Base-by-base conservation (phyloP, 2,888 invertebrate species). In the Drosophila limbata region DNA sequence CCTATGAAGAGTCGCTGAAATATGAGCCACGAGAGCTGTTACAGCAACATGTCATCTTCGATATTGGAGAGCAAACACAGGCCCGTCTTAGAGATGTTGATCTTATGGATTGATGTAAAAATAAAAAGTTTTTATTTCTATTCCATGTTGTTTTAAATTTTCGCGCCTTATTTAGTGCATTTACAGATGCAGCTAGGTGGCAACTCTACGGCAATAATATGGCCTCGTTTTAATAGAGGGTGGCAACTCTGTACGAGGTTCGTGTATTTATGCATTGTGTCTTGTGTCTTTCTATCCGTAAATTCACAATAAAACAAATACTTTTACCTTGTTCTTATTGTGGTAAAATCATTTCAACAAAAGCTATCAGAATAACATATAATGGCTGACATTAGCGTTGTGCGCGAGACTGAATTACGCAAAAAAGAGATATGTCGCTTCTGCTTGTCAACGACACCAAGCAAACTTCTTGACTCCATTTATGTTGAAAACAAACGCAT, bases 1-100 rank as follows among this genome's bases (percentile, higher is more conserved):
- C 98, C 0, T 99, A 95, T 92, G 97, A 98, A 81, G 97, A 97
- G 90, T 98, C 98, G 6, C 92, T 95, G 42, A 96, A 96, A 91
- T 98, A 97, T 91, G 94, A 94, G 11, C 96, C 96, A 10, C 94
- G 94, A 74, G 97, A 98, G 73, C 92, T 98, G 15, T 93, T 98
- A 11, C 95, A 96, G 78, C 96, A 97, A 2, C 98, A 98, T 91
- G 95, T 96, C 0, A 97, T 97, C 94, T 93, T 96, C 13, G 97
- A 98, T 93, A 94, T 98, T 13, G 96, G 96, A 0, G 94, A 96
- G 77, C 93, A 96, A 72, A 96, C 97, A 13, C 96, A 96, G 90
- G 96, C 96, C 79, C 94, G 96, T 90, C 93, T 96, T 77, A 93
- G 94, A 81, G 92, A 93, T 81, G 93, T 93, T 59, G 93, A 90